phyloP scores from a whole-genome alignment of 2,113 vertebrate species.

The Sturnira hondurensis region DNA sequence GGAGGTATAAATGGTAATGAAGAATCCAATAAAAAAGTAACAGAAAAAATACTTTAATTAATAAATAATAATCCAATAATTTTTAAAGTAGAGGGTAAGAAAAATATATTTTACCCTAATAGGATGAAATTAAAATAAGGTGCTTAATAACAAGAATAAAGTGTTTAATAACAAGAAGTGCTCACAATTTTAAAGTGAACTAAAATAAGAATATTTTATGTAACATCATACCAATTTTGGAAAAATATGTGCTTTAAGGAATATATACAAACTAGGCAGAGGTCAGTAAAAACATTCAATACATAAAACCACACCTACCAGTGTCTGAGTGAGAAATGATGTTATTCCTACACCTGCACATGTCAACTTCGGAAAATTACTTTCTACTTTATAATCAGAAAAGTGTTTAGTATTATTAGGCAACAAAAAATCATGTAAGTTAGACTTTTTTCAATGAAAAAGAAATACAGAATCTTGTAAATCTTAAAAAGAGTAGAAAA shows the following conservation, averaged over 20 bases:
- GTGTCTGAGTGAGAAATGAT: background rate
- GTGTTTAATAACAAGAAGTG: background rate
- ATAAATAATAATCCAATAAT: too few relatives aligned
- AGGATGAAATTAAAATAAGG: background rate
- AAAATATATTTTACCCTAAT: background rate
- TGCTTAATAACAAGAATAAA: background rate
- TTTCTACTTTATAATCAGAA: background rate
- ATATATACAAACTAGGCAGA: background rate
- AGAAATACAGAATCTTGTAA: background rate
- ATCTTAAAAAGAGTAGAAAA: background rate
- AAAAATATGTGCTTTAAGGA: background rate
- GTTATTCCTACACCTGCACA: background rate
- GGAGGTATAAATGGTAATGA: too few relatives aligned
- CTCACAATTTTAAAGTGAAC: background rate
- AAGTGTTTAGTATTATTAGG: background rate
- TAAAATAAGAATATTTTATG: background rate
- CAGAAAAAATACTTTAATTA: too few relatives aligned
- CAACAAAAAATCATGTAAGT: background rate
- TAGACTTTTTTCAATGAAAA: background rate
- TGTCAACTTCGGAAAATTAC: background rate
- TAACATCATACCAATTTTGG: background rate
- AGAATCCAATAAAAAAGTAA: too few relatives aligned
- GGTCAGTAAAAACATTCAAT: background rate
- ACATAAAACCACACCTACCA: background rate
- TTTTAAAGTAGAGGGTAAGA: background rate